These are phyloP conservation scores for Mus spicilegus DNA, from an alignment of 2,113 vertebrate species.

Conservation along the genomic window DNA sequence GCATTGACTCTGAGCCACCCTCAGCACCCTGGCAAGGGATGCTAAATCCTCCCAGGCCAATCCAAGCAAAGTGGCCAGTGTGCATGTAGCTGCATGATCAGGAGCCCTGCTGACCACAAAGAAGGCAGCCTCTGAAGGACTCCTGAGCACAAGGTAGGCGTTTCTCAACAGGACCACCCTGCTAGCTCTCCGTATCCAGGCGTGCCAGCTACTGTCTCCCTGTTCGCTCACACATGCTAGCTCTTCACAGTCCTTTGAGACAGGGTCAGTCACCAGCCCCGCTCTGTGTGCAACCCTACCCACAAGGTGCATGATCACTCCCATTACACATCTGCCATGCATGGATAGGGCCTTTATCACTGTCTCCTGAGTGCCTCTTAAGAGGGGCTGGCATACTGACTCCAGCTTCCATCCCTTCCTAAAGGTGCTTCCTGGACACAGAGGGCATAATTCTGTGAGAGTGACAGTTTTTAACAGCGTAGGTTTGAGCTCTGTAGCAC, in stretches of 20 bases:
- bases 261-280: background rate
- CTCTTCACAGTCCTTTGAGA: background rate
- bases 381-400: background rate
- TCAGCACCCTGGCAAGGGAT: background rate
- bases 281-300: background rate
- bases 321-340: background rate
- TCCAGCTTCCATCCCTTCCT: background rate
- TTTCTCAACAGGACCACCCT: background rate
- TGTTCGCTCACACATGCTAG: background rate
- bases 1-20: background rate
- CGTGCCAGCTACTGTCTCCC: background rate
- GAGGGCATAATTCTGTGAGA: background rate
- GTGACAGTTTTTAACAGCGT: rapidly evolving
- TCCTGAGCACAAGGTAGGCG: too few species aligned
- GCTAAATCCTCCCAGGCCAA: background rate
- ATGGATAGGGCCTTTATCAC: too few species aligned
- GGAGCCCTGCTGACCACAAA: background rate
- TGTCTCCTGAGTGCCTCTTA: rapidly evolving
- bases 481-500: rapidly evolving
- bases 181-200: background rate
- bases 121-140: background rate
- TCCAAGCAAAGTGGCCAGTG: background rate
- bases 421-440: background rate
- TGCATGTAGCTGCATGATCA: background rate
- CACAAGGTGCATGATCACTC: background rate